Conservation (phyloP, 2,888 invertebrate species). For the Lochmaea crataegi region DNA sequence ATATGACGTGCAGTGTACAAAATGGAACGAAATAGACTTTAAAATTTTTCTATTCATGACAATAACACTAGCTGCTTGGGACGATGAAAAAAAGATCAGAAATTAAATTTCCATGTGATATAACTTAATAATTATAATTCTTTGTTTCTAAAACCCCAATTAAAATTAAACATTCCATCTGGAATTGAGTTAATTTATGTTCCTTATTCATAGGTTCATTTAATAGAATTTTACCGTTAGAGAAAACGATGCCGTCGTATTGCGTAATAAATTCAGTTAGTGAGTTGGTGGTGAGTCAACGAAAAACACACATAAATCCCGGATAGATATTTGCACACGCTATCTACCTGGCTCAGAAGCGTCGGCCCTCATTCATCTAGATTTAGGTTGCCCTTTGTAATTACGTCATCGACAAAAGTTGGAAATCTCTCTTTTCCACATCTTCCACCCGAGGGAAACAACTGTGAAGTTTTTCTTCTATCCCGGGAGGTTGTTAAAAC, state of each 20-base stretch:
- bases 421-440: conserved; percentile 24
- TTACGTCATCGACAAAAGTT: conserved; percentile 38
- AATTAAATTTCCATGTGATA: no score
- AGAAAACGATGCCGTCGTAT: neutral
- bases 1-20: no score
- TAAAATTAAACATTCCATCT: no score
- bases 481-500: conserved; percentile 20
- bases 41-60: no score
- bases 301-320: conserved; percentile 46
- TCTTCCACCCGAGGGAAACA: conserved; percentile 26
- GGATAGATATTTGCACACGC: conserved; percentile 49
- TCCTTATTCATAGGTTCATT: neutral
- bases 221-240: neutral
- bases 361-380: conserved; percentile 48
- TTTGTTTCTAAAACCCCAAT: no score
- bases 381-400: conserved; percentile 41
- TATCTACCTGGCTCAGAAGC: conserved; percentile 48
- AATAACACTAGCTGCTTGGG: no score
- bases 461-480: conserved; percentile 19
- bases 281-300: conserved; percentile 27
- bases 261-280: conserved; percentile 25
- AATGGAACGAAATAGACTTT: no score
- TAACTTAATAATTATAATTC: no score
- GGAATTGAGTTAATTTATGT: neutral
- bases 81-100: no score